phyloP scores from a whole-genome alignment of 1,140 invertebrate species.

The Heliconius himera region DNA sequence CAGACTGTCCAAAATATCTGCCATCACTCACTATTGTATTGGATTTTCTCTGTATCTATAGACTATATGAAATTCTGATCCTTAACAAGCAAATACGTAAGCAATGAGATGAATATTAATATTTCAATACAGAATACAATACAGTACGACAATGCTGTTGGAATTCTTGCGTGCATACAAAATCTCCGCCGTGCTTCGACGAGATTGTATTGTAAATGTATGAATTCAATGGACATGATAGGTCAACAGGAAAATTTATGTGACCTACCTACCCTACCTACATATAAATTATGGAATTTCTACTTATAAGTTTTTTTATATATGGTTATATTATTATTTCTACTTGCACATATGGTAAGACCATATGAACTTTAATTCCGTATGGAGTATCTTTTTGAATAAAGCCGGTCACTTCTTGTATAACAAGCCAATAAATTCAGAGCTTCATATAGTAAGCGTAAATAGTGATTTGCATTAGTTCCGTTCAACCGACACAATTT shows the following conservation, averaged over 20 bases:
- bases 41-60: not conserved
- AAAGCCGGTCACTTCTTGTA: too few relatives aligned
- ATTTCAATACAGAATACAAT: not conserved
- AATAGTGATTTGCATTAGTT: too few relatives aligned
- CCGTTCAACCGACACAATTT: too few relatives aligned
- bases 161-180: not conserved
- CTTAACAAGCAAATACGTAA: not conserved
- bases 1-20: not conserved
- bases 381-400: too few relatives aligned
- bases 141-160: not conserved
- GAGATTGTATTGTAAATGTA: not conserved
- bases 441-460: too few relatives aligned
- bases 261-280: too few relatives aligned
- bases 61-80: not conserved
- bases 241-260: not conserved
- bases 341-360: too few relatives aligned
- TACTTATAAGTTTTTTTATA: too few relatives aligned
- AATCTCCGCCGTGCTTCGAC: not conserved
- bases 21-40: not conserved
- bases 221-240: not conserved
- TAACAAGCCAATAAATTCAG: too few relatives aligned
- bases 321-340: too few relatives aligned
- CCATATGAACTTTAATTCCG: too few relatives aligned
- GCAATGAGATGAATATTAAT: constrained; percentile 8
- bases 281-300: too few relatives aligned